Base-by-base conservation (phyloP, 2,888 invertebrate species). In the Cynaeus angustus region DNA sequence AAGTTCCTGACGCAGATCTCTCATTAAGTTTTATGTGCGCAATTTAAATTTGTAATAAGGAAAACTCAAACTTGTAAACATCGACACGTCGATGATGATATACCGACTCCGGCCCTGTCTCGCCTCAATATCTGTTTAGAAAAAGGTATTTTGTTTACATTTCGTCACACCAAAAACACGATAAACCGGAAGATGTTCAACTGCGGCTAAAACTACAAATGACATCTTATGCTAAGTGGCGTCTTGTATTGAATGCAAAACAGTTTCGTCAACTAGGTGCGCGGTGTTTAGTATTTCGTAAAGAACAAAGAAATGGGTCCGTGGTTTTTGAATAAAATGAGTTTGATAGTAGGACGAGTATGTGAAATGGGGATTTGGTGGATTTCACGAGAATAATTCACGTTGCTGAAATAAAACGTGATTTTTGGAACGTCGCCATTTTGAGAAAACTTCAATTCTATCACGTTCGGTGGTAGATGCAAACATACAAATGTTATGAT, bases 111-210 rank as follows among this genome's bases (percentile, higher is more conserved):
- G 33, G 7, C 33, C 6, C 33, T 28, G 4, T 7, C 5, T 4
- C 28, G 28, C 7, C 5, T 28, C 7, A 28, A 7, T n/a, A n/a
- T n/a, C n/a, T n/a, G n/a, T n/a, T n/a, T n/a, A 33, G 33, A n/a
- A 33, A n/a, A 33, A 7, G 9, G 10, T 10, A 38, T 28, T 56
- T 28, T 56, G 41, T 56, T 56, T 56, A 56, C 41, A 28, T 56
- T 56, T 56, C 4, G 43, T 10, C 16, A 28, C 9, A 41, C 38
- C n/a, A 41, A 43, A 55, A 41, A 58, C 12, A 58, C 33, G 21
- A 58, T 43, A 58, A 62, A 62, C 62, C 62, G 62, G 62, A 62
- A 62, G 62, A 62, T 48, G 62, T 48, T 50, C 28, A 13, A 41
- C 50, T 48, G 14, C 21, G 8, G 48, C 59, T 59, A 41, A 59